Conservation (phyloP, 1,140 invertebrate species). For the Arion vulgaris region DNA sequence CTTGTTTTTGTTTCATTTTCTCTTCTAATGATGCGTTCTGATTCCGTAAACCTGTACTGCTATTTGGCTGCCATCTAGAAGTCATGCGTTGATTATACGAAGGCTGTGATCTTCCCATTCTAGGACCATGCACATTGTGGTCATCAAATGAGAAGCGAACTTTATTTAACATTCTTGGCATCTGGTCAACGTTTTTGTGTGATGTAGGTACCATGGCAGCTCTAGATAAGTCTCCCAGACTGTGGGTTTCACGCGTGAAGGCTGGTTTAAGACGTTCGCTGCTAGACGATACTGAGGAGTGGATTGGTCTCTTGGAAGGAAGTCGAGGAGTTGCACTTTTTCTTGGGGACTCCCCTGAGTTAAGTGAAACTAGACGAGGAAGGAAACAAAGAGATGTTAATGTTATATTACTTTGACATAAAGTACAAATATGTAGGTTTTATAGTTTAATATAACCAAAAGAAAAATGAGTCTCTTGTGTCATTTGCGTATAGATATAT, state of each 20-base stretch:
- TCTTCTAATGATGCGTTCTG: background rate
- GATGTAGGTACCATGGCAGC: background rate
- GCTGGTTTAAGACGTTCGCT: too few species aligned
- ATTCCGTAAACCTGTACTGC: background rate
- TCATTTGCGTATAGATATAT: too few species aligned
- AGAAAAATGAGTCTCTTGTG: too few species aligned
- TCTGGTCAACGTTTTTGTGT: slow-evolving; percentile 19
- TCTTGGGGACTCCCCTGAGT: background rate
- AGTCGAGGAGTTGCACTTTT: background rate
- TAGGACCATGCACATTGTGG: background rate
- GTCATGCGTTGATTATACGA: too few species aligned
- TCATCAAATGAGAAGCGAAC: slow-evolving; percentile 35
- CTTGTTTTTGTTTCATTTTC: background rate
- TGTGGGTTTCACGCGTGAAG: background rate
- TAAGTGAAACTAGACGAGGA: background rate
- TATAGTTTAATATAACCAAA: too few species aligned
- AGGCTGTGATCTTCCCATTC: background rate
- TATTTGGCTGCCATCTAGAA: background rate
- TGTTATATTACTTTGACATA: too few species aligned
- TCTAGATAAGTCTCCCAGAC: slow-evolving; percentile 12
- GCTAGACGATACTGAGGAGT: background rate
- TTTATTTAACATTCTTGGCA: background rate
- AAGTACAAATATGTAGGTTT: too few species aligned
- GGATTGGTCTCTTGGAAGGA: background rate
- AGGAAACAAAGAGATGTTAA: background rate